A percentile compares a stretch with the other conserved stretches of the same genome.
These are phyloP conservation scores for Actias luna DNA, from an alignment of 2,888 invertebrate genomes.

Conservation along the genomic window DNA sequence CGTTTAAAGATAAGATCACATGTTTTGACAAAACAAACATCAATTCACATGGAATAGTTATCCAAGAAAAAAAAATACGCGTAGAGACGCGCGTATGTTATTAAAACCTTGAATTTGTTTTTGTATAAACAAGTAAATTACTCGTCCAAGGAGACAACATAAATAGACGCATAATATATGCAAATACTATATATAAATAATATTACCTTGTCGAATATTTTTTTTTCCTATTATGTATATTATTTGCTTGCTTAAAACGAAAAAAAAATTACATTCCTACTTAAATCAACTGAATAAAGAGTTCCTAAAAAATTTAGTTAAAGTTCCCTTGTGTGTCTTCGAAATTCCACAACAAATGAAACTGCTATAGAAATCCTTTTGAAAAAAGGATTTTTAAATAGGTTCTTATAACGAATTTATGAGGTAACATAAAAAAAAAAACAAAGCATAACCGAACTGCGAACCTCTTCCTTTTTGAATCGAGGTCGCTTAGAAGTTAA, in stretches of 20 bases:
- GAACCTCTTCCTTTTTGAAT: no score
- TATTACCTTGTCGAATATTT: neutral
- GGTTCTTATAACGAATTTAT: no score
- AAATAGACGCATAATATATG: neutral
- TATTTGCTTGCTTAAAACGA: neutral
- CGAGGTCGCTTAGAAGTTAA: no score
- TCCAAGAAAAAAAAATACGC: neutral
- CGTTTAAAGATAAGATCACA: no score
- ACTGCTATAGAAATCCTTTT: no score
- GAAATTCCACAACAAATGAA: no score
- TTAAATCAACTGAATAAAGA: no score
- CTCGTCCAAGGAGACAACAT: constrained; percentile 1
- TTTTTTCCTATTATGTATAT: neutral
- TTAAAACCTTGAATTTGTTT: neutral
- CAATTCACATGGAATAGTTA: neutral
- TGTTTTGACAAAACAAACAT: neutral
- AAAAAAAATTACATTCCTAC: neutral
- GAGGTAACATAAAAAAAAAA: no score
- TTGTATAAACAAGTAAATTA: neutral
- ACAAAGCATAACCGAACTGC: no score
- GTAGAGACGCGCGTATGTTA: neutral
- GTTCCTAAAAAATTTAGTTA: no score
- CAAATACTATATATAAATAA: neutral
- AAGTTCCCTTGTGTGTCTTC: no score
- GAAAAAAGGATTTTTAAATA: no score